Conservation (phyloP, 2,888 invertebrate species). For the Ernsta delagoae region DNA sequence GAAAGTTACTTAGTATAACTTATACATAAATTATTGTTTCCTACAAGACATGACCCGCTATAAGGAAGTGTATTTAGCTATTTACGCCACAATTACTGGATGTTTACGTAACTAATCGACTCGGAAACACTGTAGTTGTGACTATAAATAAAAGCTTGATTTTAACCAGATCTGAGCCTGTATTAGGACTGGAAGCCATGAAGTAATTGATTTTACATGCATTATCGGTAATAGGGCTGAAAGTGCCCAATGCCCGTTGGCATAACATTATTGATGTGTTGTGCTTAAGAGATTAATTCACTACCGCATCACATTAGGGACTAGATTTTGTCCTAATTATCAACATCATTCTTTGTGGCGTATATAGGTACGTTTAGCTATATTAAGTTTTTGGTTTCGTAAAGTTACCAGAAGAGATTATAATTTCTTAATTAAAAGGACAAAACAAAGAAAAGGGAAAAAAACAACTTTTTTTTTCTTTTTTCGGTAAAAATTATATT, state of each 20-base stretch:
- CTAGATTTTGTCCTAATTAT: no score
- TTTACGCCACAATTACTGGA: constrained; percentile 30
- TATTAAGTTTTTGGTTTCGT: no score
- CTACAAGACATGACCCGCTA: constrained; percentile 16
- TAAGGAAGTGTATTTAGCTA: constrained; percentile 24
- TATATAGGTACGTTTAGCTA: no score
- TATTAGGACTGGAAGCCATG: constrained; percentile 40
- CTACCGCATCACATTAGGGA: no score
- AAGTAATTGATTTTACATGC: constrained; percentile 44
- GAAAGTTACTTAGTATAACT: background rate
- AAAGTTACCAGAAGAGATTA: no score
- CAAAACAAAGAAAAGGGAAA: no score
- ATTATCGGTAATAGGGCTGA: constrained; percentile 41
- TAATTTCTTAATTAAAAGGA: no score
- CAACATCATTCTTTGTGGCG: no score
- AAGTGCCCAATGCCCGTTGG: constrained; percentile 7
- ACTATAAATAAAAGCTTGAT: constrained; percentile 26
- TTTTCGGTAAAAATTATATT: no score
- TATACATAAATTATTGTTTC: background rate
- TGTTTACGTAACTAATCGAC: constrained; percentile 27
- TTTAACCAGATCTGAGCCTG: constrained; percentile 10
- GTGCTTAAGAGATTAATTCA: no score
- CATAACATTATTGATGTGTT: constrained; percentile 23
- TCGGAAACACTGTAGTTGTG: constrained; percentile 10
- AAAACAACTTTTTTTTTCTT: no score